These are phyloP conservation scores for Daubentonia madagascariensis DNA, from an alignment of 2,113 vertebrate species.

Conservation along the genomic window DNA sequence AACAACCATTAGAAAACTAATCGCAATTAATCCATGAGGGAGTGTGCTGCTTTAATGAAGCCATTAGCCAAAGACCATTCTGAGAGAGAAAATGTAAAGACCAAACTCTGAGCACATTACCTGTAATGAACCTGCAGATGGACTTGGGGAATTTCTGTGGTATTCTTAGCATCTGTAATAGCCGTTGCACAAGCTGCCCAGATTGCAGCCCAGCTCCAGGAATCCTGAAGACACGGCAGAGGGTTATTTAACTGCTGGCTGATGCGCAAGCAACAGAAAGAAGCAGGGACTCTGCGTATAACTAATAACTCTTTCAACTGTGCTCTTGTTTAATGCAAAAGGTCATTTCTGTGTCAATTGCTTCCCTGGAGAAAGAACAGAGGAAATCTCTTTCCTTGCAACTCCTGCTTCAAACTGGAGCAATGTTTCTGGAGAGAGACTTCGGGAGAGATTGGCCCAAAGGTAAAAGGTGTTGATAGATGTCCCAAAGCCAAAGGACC, in stretches of 20 bases:
- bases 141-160: slow-evolving; percentile 21
- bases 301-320: not conserved
- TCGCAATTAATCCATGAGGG: slow-evolving; percentile 45
- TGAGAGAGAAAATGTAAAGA: not conserved
- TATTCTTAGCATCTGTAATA: slow-evolving; percentile 46
- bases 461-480: not conserved
- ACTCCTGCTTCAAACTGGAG: not conserved
- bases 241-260: not conserved
- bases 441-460: not conserved
- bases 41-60: slow-evolving; percentile 63
- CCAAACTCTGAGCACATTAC: not conserved
- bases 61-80: slow-evolving; percentile 57
- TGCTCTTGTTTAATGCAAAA: not conserved
- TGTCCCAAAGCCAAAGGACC: not conserved
- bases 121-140: slow-evolving; percentile 42
- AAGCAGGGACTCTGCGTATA: not conserved
- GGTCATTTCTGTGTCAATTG: not conserved
- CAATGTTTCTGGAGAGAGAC: not conserved
- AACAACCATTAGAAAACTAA: slow-evolving; percentile 45
- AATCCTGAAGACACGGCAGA: not conserved
- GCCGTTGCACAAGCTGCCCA: not conserved
- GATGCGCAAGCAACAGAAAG: rapidly evolving
- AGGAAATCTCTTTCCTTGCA: not conserved
- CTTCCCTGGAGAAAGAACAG: not conserved
- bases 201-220: not conserved